phyloP scores from a whole-genome alignment of 2,888 invertebrate species.

The Lumbricus terrestris region DNA sequence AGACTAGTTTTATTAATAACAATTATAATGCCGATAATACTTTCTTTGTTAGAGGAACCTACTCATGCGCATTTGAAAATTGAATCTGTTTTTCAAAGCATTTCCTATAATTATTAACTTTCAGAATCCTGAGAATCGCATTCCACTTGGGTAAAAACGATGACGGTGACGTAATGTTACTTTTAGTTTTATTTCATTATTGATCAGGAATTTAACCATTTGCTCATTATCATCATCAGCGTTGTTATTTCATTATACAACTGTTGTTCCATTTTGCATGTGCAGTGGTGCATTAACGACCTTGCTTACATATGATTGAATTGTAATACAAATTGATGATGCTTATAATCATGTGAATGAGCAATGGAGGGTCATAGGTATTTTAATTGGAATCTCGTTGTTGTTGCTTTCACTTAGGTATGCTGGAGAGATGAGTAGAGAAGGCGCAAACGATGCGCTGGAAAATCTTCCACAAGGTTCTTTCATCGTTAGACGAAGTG shows the following conservation, averaged over 20 bases:
- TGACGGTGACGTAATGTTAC: too few relatives aligned
- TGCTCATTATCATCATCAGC: too few relatives aligned
- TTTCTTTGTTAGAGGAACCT: not conserved
- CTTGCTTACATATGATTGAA: too few relatives aligned
- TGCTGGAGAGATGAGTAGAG: conserved; percentile 50
- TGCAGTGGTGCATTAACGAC: too few relatives aligned
- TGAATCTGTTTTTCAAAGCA: not conserved
- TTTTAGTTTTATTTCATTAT: too few relatives aligned
- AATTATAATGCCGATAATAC: too few relatives aligned
- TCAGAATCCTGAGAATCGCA: not conserved
- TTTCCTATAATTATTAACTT: not conserved
- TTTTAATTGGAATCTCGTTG: not conserved
- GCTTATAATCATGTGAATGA: not conserved
- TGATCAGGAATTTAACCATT: too few relatives aligned
- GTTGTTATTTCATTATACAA: too few relatives aligned
- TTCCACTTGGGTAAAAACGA: too few relatives aligned
- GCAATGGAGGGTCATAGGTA: not conserved
- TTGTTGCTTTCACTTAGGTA: conserved; percentile 44
- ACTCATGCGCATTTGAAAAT: not conserved
- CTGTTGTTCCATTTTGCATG: too few relatives aligned
- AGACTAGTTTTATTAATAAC: too few relatives aligned
- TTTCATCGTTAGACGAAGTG: conserved; percentile 59
- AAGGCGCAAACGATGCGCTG: conserved; percentile 49
- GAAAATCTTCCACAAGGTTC: conserved; percentile 56
- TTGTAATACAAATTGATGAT: not conserved